Percentiles rank a stretch among this genome's conserved stretches.
Evolutionary conservation across 2,113 vertebrate genomes (phyloP).

Genomic region (human (Homo sapiens)): DNA sequence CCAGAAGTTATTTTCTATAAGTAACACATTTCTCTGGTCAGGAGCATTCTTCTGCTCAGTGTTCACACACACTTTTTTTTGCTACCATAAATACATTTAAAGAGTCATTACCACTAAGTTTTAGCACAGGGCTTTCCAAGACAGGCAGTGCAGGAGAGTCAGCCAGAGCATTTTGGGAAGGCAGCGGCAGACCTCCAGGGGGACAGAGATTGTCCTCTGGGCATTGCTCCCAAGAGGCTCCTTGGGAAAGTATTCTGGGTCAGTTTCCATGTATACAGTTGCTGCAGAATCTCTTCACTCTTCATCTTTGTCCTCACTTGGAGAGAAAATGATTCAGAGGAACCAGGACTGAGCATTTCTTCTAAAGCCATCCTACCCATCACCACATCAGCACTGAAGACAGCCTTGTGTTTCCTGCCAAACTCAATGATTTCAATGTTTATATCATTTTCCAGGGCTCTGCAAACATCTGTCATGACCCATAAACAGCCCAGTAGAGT

Average conservation of each 20-base stretch:
- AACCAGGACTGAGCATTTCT: not conserved
- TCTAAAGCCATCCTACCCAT: conserved; percentile 6
- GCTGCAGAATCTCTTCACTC: not conserved
- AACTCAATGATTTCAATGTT: conserved; percentile 38
- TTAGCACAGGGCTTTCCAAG: not conserved
- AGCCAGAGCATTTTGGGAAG: not conserved
- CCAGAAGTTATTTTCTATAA: conserved; percentile 5
- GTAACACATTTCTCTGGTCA: not conserved
- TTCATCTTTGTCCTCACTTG: conserved; percentile 5
- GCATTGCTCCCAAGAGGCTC: not conserved
- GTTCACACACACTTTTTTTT: not conserved
- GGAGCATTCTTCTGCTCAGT: not conserved
- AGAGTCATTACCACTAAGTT: not conserved
- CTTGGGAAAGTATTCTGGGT: not conserved
- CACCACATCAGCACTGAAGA: not conserved
- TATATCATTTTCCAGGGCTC: conserved; percentile 38
- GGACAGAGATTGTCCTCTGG: not conserved
- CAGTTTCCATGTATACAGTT: not conserved
- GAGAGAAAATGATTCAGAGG: conserved; percentile 66
- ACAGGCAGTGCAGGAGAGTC: not conserved
- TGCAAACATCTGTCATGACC: conserved; percentile 14
- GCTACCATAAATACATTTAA: conserved; percentile 26
- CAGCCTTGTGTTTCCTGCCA: conserved; percentile 53
- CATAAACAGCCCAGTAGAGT: not conserved
- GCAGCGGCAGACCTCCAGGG: not conserved